Conservation (phyloP, 2,113 vertebrate genomes). For the Macheiramphus alcinus region DNA sequence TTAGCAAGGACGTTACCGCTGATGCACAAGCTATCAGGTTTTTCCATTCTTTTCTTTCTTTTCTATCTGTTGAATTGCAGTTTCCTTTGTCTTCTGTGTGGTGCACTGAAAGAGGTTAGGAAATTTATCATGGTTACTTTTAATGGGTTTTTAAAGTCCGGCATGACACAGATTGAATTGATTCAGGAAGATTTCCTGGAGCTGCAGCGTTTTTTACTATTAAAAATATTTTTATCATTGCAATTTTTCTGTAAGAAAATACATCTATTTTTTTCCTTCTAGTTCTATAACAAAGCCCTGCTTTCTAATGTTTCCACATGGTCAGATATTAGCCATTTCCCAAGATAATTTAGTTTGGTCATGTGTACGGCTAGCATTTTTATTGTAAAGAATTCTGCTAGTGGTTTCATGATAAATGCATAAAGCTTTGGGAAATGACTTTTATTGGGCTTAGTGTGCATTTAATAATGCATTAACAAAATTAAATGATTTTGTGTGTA, state of each 20-base stretch:
- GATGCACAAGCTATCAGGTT: conserved; percentile 15
- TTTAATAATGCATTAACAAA: conserved; percentile 53
- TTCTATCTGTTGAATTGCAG: conserved; percentile 40
- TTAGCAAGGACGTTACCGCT: neutral
- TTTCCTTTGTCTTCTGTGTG: conserved; percentile 43
- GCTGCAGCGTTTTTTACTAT: neutral
- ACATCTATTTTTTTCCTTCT: neutral
- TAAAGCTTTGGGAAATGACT: conserved; percentile 7
- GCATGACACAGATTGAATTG: neutral
- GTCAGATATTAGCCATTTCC: conserved; percentile 54
- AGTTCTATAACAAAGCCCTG: neutral
- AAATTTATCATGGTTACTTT: conserved; percentile 54
- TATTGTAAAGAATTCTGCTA: conserved; percentile 28
- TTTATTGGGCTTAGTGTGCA: conserved; percentile 10
- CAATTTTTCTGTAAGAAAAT: conserved; percentile 21
- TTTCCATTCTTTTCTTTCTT: conserved; percentile 10
- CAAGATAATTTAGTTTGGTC: conserved; percentile 43
- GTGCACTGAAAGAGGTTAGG: conserved; percentile 26
- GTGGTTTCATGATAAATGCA: conserved; percentile 35
- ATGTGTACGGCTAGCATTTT: conserved; percentile 14
- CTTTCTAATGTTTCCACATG: conserved; percentile 29
- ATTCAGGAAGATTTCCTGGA: conserved; percentile 47
- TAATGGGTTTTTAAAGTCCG: conserved; percentile 30
- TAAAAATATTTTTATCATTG: conserved; percentile 42
- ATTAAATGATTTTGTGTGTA: neutral